Conservation (phyloP, 35 echinoderm and acorn worm genomes). For the Patiria miniata region DNA sequence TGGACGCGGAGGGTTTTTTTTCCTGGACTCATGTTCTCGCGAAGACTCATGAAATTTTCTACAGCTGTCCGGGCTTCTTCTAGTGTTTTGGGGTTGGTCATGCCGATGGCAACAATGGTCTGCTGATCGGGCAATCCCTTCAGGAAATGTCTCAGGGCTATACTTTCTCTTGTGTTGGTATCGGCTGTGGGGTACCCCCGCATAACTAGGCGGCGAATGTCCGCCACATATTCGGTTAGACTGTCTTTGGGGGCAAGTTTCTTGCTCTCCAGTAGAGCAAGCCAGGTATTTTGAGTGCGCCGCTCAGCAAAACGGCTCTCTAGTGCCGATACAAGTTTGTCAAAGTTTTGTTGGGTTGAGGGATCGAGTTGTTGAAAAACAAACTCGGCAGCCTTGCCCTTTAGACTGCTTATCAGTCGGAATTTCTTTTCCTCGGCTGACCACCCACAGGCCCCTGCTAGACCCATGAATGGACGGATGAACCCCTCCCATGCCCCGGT, state of each 20-base stretch:
- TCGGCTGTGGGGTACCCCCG: constrained; percentile 61
- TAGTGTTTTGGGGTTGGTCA: constrained; percentile 40
- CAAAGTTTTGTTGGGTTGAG: not conserved
- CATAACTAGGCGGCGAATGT: constrained; percentile 32
- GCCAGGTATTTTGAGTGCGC: not conserved
- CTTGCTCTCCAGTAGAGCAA: constrained; percentile 22
- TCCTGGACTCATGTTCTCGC: not conserved
- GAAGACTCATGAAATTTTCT: constrained; percentile 10
- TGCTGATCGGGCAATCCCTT: constrained; percentile 49
- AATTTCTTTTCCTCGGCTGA: not conserved
- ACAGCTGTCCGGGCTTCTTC: constrained; percentile 37
- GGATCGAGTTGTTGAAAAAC: constrained; percentile 35
- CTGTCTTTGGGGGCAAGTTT: constrained; percentile 46
- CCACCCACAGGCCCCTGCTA: constrained; percentile 28
- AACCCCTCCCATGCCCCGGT: constrained; percentile 36
- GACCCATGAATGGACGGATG: constrained; percentile 20
- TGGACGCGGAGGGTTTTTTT: not conserved
- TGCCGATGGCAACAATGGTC: constrained; percentile 34
- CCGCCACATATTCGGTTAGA: constrained; percentile 43
- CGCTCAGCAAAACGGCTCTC: not conserved
- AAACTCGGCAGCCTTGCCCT: constrained; percentile 40
- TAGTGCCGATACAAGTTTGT: not conserved
- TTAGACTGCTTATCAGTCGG: not conserved
- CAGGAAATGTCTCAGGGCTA: constrained; percentile 42
- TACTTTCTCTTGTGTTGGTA: constrained; percentile 26